Evolutionary conservation across 1,140 invertebrate genomes (phyloP).

Genomic region (Pogonus chalceus): DNA sequence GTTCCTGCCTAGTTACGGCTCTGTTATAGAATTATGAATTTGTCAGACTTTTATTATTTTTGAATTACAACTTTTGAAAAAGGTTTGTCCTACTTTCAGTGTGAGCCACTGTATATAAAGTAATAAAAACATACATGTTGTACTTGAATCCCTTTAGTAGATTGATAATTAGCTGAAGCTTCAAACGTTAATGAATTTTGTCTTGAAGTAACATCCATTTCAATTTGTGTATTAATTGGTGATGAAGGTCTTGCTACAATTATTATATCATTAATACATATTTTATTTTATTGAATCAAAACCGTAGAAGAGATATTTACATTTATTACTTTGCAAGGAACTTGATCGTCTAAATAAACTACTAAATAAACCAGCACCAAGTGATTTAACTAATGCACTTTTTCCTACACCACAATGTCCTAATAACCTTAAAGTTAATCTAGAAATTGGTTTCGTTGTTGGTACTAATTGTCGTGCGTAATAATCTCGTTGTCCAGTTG

Average conservation of each 20-base stretch:
- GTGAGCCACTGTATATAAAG: too few relatives aligned
- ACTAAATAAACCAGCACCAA: slow-evolving; percentile 59
- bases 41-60: too few relatives aligned
- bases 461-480: slow-evolving; percentile 63
- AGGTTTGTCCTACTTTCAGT: too few relatives aligned
- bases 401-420: slow-evolving; percentile 72
- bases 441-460: slow-evolving; percentile 48
- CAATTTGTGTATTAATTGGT: slow-evolving; percentile 38
- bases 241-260: slow-evolving; percentile 34
- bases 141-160: slow-evolving; percentile 59
- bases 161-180: slow-evolving; percentile 43
- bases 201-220: slow-evolving; percentile 51
- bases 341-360: slow-evolving; percentile 51
- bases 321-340: slow-evolving; percentile 34
- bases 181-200: slow-evolving; percentile 53
- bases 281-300: not conserved
- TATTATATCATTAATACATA: not conserved
- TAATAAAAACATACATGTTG: slow-evolving; percentile 42
- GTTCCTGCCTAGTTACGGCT: too few relatives aligned
- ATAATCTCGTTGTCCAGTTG: slow-evolving; percentile 43
- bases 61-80: too few relatives aligned
- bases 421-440: slow-evolving; percentile 66
- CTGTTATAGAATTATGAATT: too few relatives aligned
- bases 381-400: slow-evolving; percentile 57
- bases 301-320: slow-evolving; percentile 20